These are phyloP conservation scores for Platycnemis pennipes DNA, from an alignment of 2,888 invertebrate species.

Conservation along the genomic window DNA sequence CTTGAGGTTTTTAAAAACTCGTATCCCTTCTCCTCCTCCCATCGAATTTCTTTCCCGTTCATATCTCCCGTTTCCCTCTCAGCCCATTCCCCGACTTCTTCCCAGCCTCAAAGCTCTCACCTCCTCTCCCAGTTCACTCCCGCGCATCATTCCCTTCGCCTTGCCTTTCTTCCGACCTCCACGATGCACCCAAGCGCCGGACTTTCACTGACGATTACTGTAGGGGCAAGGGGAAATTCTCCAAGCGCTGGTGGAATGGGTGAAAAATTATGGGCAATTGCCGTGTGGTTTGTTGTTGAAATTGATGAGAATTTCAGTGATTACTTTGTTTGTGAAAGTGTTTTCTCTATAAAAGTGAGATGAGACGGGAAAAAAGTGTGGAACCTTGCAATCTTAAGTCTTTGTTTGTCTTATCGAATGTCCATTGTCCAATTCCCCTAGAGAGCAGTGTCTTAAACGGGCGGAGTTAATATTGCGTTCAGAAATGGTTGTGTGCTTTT, in stretches of 20 bases:
- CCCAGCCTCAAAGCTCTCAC: neutral
- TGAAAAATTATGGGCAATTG: conserved; percentile 55
- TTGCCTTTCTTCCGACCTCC: neutral
- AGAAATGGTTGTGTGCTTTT: neutral
- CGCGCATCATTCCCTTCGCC: neutral
- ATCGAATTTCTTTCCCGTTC: neutral
- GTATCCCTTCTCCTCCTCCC: neutral
- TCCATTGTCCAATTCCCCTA: conserved; percentile 31
- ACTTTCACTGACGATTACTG: conserved; percentile 61
- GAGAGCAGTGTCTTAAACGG: neutral
- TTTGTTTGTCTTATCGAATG: neutral
- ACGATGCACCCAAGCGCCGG: conserved; percentile 49
- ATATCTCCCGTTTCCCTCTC: neutral
- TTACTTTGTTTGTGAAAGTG: conserved; percentile 53
- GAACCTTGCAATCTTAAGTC: neutral
- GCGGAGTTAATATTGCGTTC: neutral
- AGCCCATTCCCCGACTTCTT: neutral
- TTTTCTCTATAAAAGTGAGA: conserved; percentile 13
- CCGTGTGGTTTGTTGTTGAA: conserved; percentile 52
- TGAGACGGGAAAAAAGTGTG: conserved; percentile 5
- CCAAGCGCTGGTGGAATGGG: neutral
- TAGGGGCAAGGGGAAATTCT: neutral
- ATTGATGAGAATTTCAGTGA: conserved; percentile 64
- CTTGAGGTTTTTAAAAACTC: conserved; percentile 54
- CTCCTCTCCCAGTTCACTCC: neutral